Evolutionary conservation across 2,113 vertebrate genomes (phyloP).

Genomic region (Alethe diademata): DNA sequence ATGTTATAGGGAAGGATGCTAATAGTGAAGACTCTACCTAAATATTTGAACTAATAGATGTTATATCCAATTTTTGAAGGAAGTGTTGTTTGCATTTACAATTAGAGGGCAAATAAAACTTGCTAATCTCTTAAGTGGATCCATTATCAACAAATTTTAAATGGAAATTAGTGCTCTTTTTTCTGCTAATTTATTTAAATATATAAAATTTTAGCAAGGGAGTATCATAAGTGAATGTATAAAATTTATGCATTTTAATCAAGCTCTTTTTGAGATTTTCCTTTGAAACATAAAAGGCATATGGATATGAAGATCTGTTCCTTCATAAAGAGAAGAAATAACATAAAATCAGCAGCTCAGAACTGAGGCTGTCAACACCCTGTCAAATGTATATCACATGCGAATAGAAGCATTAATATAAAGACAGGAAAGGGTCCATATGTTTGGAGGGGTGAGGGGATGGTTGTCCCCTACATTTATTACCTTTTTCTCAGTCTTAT

Average conservation of each 20-base stretch:
- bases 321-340: neutral
- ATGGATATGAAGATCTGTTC: slow-evolving; percentile 19
- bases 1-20: neutral
- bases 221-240: neutral
- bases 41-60: neutral
- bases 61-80: neutral
- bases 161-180: neutral
- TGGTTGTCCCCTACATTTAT: neutral
- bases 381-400: slow-evolving; percentile 22
- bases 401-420: slow-evolving; percentile 12
- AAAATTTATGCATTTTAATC: neutral
- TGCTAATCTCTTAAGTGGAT: neutral
- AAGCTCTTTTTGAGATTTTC: neutral
- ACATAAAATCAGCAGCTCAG: neutral
- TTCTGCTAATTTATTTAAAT: neutral
- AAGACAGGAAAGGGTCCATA: slow-evolving; percentile 14
- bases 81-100: neutral
- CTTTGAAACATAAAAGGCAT: slow-evolving; percentile 20
- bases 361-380: slow-evolving; percentile 25
- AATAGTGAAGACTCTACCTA: neutral
- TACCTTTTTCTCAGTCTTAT: neutral
- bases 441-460: neutral
- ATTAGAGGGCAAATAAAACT: neutral
- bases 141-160: neutral
- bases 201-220: neutral